Percentiles rank a stretch among this genome's conserved stretches.
Evolutionary conservation across 2,888 invertebrate genomes (phyloP).

Genomic region (Andrena bicolor): DNA sequence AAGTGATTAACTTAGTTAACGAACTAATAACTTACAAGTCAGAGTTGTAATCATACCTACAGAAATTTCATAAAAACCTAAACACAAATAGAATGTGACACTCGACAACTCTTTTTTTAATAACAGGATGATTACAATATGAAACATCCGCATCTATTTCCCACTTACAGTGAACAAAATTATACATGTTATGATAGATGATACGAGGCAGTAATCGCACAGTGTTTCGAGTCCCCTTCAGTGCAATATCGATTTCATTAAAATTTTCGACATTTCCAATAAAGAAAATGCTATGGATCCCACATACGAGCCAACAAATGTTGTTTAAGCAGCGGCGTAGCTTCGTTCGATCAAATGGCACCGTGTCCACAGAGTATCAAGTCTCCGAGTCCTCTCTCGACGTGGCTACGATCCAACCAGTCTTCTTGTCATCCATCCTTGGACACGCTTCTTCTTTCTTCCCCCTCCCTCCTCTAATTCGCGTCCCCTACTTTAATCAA

Average conservation of each 20-base stretch:
- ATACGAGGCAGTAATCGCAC: too few relatives aligned
- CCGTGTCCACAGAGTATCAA: constrained; percentile 58
- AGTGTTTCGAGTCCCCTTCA: too few relatives aligned
- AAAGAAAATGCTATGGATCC: neutral
- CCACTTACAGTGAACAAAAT: too few relatives aligned
- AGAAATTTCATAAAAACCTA: too few relatives aligned
- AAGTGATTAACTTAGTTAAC: too few relatives aligned
- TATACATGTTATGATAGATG: too few relatives aligned
- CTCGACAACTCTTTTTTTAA: too few relatives aligned
- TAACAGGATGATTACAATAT: too few relatives aligned
- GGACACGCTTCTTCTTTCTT: constrained; percentile 44
- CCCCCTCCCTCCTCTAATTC: constrained; percentile 35
- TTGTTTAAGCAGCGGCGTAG: constrained; percentile 41
- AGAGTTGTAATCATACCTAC: too few relatives aligned
- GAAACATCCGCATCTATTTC: too few relatives aligned
- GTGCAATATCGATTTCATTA: neutral
- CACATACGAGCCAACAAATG: constrained; percentile 31
- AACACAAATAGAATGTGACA: too few relatives aligned
- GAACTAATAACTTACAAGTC: too few relatives aligned
- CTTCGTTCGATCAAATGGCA: constrained; percentile 49
- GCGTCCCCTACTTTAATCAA: constrained; percentile 72
- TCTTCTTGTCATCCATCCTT: constrained; percentile 46
- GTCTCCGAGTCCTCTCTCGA: constrained; percentile 45
- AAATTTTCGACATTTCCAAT: neutral
- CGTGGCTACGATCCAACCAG: constrained; percentile 70